These are phyloP conservation scores for Urocynchramus pylzowi DNA, from an alignment of 2,113 vertebrate genomes.

Conservation along the genomic window DNA sequence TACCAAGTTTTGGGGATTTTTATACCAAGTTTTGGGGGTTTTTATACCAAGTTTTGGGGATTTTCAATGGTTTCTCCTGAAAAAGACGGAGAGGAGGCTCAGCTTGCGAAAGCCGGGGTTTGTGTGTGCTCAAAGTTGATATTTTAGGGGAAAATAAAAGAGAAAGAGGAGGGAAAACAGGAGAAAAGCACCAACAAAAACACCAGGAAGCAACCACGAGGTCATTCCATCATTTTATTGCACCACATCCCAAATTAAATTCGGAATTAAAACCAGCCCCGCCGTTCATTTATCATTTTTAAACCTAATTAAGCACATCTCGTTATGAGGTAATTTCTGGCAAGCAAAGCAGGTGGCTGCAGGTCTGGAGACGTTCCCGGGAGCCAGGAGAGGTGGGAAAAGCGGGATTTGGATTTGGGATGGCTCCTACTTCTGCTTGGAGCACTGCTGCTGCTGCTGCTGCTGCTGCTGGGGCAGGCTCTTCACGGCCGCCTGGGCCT, in stretches of 20 bases:
- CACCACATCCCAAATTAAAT: background rate
- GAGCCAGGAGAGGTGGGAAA: background rate
- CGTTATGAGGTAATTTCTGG: background rate
- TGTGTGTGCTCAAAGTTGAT: background rate
- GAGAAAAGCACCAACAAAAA: background rate
- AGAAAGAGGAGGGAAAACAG: rapidly evolving
- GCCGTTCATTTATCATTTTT: rapidly evolving
- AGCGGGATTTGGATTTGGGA: background rate
- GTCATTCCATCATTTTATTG: background rate
- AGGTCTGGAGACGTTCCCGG: background rate
- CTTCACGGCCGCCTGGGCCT: background rate
- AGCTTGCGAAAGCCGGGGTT: rapidly evolving
- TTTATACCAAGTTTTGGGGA: rapidly evolving
- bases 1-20: rapidly evolving
- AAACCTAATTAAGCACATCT: background rate
- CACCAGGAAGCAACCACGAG: background rate
- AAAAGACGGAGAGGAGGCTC: background rate
- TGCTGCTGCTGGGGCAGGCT: background rate
- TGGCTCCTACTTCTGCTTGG: slow-evolving; percentile 18
- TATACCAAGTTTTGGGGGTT: rapidly evolving
- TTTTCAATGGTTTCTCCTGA: background rate
- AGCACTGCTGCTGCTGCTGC: slow-evolving; percentile 20
- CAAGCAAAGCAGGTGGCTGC: background rate
- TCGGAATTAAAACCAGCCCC: background rate
- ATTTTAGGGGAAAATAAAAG: background rate